phyloP scores from a whole-genome alignment of 2,797 vertebrate species.

The Neosalanx taihuensis region DNA sequence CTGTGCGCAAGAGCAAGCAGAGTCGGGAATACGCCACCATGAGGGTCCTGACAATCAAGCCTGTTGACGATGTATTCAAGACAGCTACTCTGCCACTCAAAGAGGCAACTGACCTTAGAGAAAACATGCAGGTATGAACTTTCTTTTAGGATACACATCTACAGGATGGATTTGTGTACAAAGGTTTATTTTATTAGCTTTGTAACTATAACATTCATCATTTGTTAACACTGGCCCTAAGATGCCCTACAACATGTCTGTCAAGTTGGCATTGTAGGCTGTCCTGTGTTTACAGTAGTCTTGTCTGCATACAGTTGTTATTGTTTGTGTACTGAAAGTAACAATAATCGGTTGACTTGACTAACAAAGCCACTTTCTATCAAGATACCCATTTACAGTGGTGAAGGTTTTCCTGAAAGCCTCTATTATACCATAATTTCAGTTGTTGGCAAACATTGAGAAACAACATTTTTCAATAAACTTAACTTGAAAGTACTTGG shows the following conservation, averaged over 20 bases:
- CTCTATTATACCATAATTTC: not conserved
- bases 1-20: constrained; percentile 92
- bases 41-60: constrained; percentile 92
- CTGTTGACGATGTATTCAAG: constrained; percentile 95
- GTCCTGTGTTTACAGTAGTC: constrained; percentile 58
- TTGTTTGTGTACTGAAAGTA: constrained; percentile 26
- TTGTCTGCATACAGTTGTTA: constrained; percentile 20
- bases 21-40: constrained; percentile 93
- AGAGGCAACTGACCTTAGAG: constrained; percentile 94
- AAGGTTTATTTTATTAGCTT: constrained; percentile 54
- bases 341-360: constrained; percentile 1
- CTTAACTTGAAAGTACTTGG: no score
- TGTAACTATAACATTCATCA: constrained; percentile 60
- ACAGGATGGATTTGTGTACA: constrained; percentile 22
- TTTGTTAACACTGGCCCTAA: constrained; percentile 57
- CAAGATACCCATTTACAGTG: constrained; percentile 53
- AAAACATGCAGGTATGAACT: constrained; percentile 94
- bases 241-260: constrained; percentile 33
- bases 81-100: constrained; percentile 87
- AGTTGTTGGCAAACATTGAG: no score
- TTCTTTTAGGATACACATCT: constrained; percentile 19
- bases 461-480: no score
- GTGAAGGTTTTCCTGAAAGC: constrained; percentile 7
- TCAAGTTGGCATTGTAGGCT: constrained; percentile 24
- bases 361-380: constrained; percentile 38